Conservation (phyloP, 2,113 vertebrate genomes). For the Xenopus borealis region DNA sequence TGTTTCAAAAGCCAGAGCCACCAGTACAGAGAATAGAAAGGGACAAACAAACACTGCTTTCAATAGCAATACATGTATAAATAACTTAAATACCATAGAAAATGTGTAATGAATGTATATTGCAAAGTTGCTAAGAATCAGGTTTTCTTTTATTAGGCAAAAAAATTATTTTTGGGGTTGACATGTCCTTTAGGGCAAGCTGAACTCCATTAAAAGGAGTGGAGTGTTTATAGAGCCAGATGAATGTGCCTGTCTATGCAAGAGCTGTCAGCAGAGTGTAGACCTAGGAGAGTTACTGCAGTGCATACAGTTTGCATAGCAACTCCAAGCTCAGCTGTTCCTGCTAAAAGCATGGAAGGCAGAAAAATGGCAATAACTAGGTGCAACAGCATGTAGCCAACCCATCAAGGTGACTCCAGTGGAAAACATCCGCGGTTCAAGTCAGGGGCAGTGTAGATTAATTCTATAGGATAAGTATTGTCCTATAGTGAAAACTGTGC, state of each 20-base stretch:
- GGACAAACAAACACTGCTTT: no score
- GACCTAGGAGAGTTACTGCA: constrained; percentile 7
- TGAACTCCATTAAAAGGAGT: neutral
- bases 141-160: no score
- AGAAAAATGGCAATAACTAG: no score
- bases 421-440: neutral
- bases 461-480: no score
- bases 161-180: no score
- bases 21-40: no score
- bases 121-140: no score
- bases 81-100: no score
- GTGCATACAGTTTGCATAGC: neutral
- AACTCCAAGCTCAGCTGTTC: neutral
- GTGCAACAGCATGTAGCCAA: neutral
- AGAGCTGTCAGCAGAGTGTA: neutral
- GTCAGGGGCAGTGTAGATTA: neutral
- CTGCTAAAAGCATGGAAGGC: neutral
- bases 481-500: no score
- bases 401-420: neutral
- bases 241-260: neutral
- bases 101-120: no score
- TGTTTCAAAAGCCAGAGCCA: no score
- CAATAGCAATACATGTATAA: no score
- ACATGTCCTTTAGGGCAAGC: neutral
- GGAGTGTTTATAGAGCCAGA: neutral